Percentiles rank a stretch among this genome's conserved stretches.
These are phyloP conservation scores for Drosophila paulistorum DNA, from an alignment of 1,140 invertebrate species.

Conservation along the genomic window DNA sequence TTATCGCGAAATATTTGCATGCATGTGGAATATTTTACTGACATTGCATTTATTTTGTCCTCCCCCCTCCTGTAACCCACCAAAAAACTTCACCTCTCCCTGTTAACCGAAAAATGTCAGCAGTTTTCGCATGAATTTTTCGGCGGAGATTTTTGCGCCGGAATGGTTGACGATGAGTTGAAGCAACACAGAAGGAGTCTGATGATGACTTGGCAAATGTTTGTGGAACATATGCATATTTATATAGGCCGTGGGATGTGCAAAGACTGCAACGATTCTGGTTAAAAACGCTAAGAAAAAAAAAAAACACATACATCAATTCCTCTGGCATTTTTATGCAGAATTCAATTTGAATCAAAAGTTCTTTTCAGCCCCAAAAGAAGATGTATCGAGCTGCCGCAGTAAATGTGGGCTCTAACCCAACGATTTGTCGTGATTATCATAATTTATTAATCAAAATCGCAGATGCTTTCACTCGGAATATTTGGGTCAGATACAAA, in stretches of 20 bases:
- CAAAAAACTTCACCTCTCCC: neutral
- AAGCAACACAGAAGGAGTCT: neutral
- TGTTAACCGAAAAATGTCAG: constrained; percentile 57
- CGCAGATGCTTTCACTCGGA: neutral
- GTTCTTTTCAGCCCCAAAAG: neutral
- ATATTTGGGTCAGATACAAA: neutral
- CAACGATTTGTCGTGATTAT: constrained; percentile 10
- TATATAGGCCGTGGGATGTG: constrained; percentile 62
- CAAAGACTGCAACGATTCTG: constrained; percentile 17
- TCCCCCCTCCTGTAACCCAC: too few species aligned
- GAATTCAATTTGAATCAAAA: constrained; percentile 46
- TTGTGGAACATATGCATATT: constrained; percentile 75
- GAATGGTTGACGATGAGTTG: neutral
- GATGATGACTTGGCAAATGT: constrained; percentile 63
- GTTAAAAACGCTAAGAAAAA: neutral
- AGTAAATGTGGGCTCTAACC: neutral
- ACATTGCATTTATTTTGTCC: constrained; percentile 68
- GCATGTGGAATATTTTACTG: constrained; percentile 71
- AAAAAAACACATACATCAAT: neutral
- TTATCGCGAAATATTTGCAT: constrained; percentile 70
- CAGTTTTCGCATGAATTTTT: constrained; percentile 74
- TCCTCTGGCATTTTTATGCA: constrained; percentile 41
- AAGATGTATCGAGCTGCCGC: constrained; percentile 8
- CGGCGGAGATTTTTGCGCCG: constrained; percentile 1
- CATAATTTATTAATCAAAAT: neutral